phyloP scores from a whole-genome alignment of 2,797 vertebrate species.

The Eidolon dupreanum region DNA sequence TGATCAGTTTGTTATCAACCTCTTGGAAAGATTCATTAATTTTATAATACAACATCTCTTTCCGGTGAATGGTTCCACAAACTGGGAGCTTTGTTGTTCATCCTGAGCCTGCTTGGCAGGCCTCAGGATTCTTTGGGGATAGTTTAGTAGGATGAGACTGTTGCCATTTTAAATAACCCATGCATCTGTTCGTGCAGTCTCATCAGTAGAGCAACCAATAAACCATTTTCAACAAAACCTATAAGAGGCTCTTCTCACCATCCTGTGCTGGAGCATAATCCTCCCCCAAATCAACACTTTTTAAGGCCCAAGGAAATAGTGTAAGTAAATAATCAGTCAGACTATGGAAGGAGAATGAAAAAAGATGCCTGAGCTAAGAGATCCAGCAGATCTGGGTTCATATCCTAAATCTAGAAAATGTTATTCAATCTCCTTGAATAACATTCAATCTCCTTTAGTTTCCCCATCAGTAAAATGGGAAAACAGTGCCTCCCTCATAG shows the following conservation, averaged over 20 bases:
- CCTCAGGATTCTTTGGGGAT: conserved; percentile 63
- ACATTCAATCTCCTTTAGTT: background rate
- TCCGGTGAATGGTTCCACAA: conserved; percentile 61
- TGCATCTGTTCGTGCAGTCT: conserved; percentile 32
- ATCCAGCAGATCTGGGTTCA: background rate
- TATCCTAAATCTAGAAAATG: background rate
- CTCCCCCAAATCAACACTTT: background rate
- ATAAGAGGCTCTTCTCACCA: background rate
- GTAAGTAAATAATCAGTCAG: conserved; percentile 36
- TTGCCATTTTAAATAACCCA: conserved; percentile 65
- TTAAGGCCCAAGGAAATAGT: background rate
- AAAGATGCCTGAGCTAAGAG: background rate
- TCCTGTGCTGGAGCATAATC: background rate
- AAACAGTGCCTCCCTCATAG: background rate
- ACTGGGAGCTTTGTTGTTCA: conserved; percentile 52
- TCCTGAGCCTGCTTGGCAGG: conserved; percentile 26
- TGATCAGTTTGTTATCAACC: conserved; percentile 63
- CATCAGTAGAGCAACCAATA: conserved; percentile 67
- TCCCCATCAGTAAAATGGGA: background rate
- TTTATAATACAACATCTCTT: conserved; percentile 73
- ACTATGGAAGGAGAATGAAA: background rate
- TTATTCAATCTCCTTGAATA: background rate
- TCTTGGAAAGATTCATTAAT: conserved; percentile 77
- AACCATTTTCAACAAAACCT: conserved; percentile 54
- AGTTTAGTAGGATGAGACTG: conserved; percentile 45